These are phyloP conservation scores for Botia kubotai DNA, from an alignment of 2,797 vertebrate genomes.

Conservation along the genomic window DNA sequence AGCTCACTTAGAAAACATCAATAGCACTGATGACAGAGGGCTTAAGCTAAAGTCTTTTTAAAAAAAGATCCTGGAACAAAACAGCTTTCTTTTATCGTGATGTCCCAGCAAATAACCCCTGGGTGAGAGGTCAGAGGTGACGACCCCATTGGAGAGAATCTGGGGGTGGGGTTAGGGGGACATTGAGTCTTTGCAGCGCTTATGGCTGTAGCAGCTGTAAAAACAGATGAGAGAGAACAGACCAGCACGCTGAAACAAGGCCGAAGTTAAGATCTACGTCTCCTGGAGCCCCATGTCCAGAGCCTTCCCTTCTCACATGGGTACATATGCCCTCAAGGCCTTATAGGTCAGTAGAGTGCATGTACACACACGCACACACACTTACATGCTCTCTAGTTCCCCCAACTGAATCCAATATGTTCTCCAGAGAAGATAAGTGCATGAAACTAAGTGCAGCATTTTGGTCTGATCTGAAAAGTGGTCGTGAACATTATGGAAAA, in stretches of 20 bases:
- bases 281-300: constrained; percentile 36
- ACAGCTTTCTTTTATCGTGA: constrained; percentile 75
- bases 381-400: neutral
- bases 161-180: constrained; percentile 57
- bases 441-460: neutral
- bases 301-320: constrained; percentile 49
- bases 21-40: constrained; percentile 75
- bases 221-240: constrained; percentile 69
- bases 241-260: constrained; percentile 71
- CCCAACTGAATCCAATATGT: constrained; percentile 3
- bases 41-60: constrained; percentile 60
- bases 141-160: constrained; percentile 72
- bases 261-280: constrained; percentile 63
- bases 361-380: constrained; percentile 7
- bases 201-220: constrained; percentile 82
- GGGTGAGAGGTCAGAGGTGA: constrained; percentile 73
- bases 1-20: constrained; percentile 78
- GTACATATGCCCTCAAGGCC: constrained; percentile 41
- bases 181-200: constrained; percentile 70
- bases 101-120: constrained; percentile 76
- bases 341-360: constrained; percentile 19
- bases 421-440: neutral
- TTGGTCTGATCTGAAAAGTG: neutral
- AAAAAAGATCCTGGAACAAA: constrained; percentile 73
- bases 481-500: neutral